Evolutionary conservation across 2,888 invertebrate species (phyloP).

Genomic region (Calameuta filiformis): DNA sequence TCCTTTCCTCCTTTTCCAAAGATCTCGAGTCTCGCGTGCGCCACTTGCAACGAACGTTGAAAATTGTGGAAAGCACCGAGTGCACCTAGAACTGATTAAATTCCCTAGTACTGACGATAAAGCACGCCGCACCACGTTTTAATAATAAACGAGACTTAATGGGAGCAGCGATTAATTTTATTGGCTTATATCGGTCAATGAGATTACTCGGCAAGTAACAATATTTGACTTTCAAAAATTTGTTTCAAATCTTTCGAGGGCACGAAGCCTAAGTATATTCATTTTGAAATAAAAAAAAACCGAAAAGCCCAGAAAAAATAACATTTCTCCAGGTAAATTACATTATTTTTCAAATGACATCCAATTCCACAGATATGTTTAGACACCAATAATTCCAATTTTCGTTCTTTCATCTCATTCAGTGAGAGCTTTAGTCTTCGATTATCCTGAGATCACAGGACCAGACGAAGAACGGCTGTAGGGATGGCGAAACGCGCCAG

Average conservation of each 20-base stretch:
- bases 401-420: not conserved
- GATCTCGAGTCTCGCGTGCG: not conserved
- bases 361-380: no score
- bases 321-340: not conserved
- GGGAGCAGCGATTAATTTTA: slow-evolving; percentile 36
- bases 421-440: not conserved
- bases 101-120: slow-evolving; percentile 15
- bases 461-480: not conserved
- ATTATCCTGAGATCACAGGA: not conserved
- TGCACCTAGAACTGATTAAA: not conserved
- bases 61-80: not conserved
- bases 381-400: no score
- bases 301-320: not conserved
- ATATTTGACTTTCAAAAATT: not conserved
- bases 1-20: not conserved
- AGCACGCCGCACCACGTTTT: slow-evolving; percentile 31
- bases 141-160: slow-evolving; percentile 34
- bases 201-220: not conserved
- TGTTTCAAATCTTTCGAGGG: no score
- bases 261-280: not conserved
- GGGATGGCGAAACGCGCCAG: not conserved
- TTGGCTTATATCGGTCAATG: slow-evolving; percentile 30
- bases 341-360: no score
- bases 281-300: not conserved
- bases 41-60: not conserved